These are phyloP conservation scores for Fragum fragum DNA, from an alignment of 2,888 invertebrate species.

Conservation along the genomic window DNA sequence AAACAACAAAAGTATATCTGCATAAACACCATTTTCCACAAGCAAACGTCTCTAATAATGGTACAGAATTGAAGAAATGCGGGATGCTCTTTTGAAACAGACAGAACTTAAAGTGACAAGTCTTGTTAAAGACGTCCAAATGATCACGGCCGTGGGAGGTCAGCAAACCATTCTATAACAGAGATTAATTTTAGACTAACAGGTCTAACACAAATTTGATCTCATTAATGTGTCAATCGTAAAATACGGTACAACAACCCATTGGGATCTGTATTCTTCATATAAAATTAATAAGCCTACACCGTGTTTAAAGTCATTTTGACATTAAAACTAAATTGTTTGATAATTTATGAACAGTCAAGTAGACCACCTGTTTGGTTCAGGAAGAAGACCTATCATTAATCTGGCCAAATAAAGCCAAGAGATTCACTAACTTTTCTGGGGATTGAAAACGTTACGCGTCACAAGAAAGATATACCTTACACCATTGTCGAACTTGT, in stretches of 20 bases:
- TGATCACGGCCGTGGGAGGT: background rate
- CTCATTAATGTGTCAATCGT: constrained; percentile 64
- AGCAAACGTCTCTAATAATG: too few species aligned
- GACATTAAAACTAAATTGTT: constrained; percentile 61
- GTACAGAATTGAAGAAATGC: too few species aligned
- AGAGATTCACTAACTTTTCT: background rate
- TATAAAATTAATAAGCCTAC: constrained; percentile 69
- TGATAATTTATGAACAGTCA: constrained; percentile 60
- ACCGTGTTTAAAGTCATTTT: constrained; percentile 60
- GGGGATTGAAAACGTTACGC: constrained; percentile 31
- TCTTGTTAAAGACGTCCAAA: constrained; percentile 18
- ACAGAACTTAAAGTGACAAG: background rate
- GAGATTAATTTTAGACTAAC: constrained; percentile 21
- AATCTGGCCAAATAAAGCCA: constrained; percentile 33
- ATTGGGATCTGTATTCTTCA: constrained; percentile 54
- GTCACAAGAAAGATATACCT: too few species aligned
- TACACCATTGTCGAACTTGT: too few species aligned
- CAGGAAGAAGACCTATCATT: constrained; percentile 47
- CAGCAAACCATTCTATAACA: background rate
- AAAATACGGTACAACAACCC: constrained; percentile 36
- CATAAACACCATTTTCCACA: too few species aligned
- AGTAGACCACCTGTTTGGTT: constrained; percentile 63
- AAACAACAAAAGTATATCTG: too few species aligned
- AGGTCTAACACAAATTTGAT: constrained; percentile 33
- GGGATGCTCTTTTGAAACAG: constrained; percentile 16